phyloP scores from a whole-genome alignment of 2,888 invertebrate species.

The Nephrocerus scutellatus region DNA sequence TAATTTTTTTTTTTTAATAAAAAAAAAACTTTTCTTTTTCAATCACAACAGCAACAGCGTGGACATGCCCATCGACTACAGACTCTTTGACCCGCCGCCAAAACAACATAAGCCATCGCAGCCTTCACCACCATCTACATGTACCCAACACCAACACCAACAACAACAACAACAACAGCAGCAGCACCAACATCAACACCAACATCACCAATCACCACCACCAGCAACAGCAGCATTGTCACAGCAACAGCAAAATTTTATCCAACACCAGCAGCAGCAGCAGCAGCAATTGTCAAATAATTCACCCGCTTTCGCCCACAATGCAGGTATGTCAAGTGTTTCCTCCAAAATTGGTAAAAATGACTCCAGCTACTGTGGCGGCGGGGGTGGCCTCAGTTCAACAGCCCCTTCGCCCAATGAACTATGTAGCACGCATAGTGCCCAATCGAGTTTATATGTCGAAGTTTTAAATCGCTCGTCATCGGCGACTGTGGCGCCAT shows the following conservation, averaged over 20 bases:
- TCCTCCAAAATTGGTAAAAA: slow-evolving; percentile 35
- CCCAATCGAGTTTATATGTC: slow-evolving; percentile 41
- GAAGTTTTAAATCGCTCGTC: slow-evolving; percentile 37
- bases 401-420: slow-evolving; percentile 28
- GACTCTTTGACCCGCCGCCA: slow-evolving; percentile 44
- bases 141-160: too few species aligned
- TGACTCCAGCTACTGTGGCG: slow-evolving; percentile 33
- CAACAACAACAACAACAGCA: slow-evolving; percentile 23
- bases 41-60: slow-evolving; percentile 32
- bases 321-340: slow-evolving; percentile 40
- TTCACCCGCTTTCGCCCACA: slow-evolving; percentile 28
- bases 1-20: too few species aligned
- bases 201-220: slow-evolving; percentile 36
- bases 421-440: slow-evolving; percentile 29
- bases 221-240: slow-evolving; percentile 32
- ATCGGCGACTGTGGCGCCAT: too few species aligned
- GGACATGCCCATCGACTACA: slow-evolving; percentile 44
- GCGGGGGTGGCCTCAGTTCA: slow-evolving; percentile 19
- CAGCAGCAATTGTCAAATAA: background rate
- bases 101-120: slow-evolving; percentile 36
- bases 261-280: slow-evolving; percentile 29
- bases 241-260: slow-evolving; percentile 22
- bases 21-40: too few species aligned
- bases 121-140: slow-evolving; percentile 21
- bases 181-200: slow-evolving; percentile 24